These are phyloP conservation scores for Clanis bilineata DNA, from an alignment of 2,888 invertebrate species.

Conservation along the genomic window DNA sequence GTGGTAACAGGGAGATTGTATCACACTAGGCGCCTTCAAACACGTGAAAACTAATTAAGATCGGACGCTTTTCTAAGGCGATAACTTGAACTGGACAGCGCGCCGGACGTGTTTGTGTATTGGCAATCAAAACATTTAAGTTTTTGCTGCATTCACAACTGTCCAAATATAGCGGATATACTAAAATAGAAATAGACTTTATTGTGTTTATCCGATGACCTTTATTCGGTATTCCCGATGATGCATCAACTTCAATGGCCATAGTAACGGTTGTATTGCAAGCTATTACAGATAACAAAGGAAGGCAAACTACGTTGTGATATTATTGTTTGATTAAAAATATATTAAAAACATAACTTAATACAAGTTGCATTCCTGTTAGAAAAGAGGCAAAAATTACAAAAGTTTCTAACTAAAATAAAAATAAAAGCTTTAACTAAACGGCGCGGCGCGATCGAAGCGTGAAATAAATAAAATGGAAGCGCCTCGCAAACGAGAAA, in stretches of 20 bases:
- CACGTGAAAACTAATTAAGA: slow-evolving; percentile 82
- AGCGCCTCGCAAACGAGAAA: slow-evolving; percentile 67
- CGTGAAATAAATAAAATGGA: slow-evolving; percentile 77
- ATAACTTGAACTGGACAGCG: slow-evolving; percentile 73
- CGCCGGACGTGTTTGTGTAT: slow-evolving; percentile 72
- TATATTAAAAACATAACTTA: slow-evolving; percentile 19
- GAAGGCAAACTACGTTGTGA: background rate
- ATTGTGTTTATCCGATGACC: slow-evolving; percentile 47
- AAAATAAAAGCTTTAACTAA: slow-evolving; percentile 63
- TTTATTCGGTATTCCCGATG: slow-evolving; percentile 40
- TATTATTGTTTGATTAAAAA: slow-evolving; percentile 3
- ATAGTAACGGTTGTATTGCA: background rate
- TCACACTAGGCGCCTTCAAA: slow-evolving; percentile 78
- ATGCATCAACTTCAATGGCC: slow-evolving; percentile 28
- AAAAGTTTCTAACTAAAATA: slow-evolving; percentile 56
- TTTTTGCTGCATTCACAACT: slow-evolving; percentile 69
- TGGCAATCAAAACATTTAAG: slow-evolving; percentile 81
- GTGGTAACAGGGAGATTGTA: slow-evolving; percentile 78
- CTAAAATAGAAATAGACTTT: slow-evolving; percentile 22
- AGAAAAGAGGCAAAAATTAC: slow-evolving; percentile 42
- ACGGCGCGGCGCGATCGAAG: slow-evolving; percentile 68
- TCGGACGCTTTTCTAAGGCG: slow-evolving; percentile 78
- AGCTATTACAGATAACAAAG: background rate
- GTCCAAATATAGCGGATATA: slow-evolving; percentile 60
- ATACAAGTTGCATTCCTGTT: slow-evolving; percentile 28